Evolutionary conservation across 2,888 invertebrate genomes (phyloP).

Genomic region (Lycocerus yunnanus): DNA sequence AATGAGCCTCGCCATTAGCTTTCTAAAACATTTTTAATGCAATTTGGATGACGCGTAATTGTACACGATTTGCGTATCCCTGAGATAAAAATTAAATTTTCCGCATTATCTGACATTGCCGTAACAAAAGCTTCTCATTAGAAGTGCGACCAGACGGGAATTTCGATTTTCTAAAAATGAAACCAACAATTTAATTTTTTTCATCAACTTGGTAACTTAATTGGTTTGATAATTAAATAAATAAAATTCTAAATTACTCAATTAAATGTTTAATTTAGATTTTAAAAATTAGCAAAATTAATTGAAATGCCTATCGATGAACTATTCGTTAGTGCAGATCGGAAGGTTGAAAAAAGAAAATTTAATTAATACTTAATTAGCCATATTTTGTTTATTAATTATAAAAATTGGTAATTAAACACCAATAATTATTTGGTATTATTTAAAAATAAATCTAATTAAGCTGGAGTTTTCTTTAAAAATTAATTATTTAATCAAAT

Average conservation of each 20-base stretch:
- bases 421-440: not conserved
- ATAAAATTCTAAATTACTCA: no score
- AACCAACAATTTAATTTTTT: not conserved
- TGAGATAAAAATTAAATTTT: not conserved
- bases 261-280: no score
- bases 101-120: not conserved
- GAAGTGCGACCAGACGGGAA: not conserved
- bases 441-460: not conserved
- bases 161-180: not conserved
- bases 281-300: not conserved
- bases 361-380: not conserved
- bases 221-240: not conserved
- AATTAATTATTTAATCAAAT: constrained; percentile 1
- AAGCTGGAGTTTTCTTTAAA: not conserved
- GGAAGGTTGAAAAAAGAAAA: not conserved
- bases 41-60: not conserved
- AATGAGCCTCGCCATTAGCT: not conserved
- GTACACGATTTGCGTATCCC: not conserved
- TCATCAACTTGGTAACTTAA: not conserved
- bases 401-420: not conserved
- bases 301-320: not conserved
- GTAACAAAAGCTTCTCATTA: not conserved
- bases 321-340: not conserved
- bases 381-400: not conserved
- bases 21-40: not conserved